These are phyloP conservation scores for Peucedramus taeniatus DNA, from an alignment of 2,113 vertebrate genomes.

Conservation along the genomic window DNA sequence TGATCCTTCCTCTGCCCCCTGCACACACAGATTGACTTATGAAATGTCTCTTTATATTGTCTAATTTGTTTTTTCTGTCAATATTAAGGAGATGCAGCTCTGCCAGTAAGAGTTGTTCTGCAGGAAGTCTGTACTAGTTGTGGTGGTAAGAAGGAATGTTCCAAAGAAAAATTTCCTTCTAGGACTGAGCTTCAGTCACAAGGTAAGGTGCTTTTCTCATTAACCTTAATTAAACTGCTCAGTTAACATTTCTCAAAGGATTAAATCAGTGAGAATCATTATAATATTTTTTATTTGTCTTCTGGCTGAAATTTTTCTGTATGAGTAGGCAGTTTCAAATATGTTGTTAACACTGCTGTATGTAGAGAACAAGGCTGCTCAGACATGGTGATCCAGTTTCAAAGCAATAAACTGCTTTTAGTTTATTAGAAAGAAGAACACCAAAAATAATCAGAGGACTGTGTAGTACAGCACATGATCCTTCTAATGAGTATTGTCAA, in stretches of 20 bases:
- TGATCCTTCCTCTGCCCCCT: not conserved
- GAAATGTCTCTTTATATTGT: not conserved
- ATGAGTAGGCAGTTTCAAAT: not conserved
- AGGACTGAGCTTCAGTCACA: not conserved
- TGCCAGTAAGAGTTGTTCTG: not conserved
- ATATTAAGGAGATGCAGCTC: not conserved
- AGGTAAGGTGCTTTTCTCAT: conserved; percentile 15
- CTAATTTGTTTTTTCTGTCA: not conserved
- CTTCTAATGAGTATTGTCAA: not conserved
- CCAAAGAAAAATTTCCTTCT: not conserved
- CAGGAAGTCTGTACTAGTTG: not conserved
- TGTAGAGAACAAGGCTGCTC: not conserved
- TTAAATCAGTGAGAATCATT: not conserved
- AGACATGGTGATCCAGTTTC: not conserved
- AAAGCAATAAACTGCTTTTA: not conserved
- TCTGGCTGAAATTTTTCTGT: not conserved
- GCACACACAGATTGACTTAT: not conserved
- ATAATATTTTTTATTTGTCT: not conserved
- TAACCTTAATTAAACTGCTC: not conserved
- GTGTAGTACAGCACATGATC: not conserved
- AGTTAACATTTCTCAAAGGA: not conserved
- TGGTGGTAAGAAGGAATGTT: not conserved
- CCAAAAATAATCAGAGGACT: not conserved
- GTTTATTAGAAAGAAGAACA: too few species aligned
- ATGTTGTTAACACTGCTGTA: not conserved